phyloP scores from a whole-genome alignment of 2,797 vertebrate species.

The Thamnophis elegans region DNA sequence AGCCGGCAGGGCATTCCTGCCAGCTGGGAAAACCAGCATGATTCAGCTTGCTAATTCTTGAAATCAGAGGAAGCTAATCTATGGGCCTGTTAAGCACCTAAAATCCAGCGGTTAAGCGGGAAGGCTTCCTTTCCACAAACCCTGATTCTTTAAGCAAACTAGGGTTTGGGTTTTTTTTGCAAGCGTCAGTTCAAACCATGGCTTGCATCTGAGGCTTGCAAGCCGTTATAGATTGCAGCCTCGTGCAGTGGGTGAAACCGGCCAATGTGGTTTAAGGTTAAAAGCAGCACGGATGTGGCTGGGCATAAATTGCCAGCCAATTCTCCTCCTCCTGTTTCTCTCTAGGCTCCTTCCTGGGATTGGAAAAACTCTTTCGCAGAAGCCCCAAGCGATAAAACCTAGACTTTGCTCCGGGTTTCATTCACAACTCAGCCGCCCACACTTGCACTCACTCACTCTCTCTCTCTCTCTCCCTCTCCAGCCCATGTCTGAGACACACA shows the following conservation, averaged over 20 bases:
- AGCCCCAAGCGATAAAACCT: not conserved
- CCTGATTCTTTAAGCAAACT: not conserved
- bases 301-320: not conserved
- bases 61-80: not conserved
- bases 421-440: conserved; percentile 7
- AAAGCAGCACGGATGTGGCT: not conserved
- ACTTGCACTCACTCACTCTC: not conserved
- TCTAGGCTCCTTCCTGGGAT: not conserved
- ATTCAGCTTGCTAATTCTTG: not conserved
- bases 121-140: not conserved
- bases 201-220: not conserved
- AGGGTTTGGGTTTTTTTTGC: no score
- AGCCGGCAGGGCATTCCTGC: no score
- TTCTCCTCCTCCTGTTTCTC: not conserved
- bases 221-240: not conserved
- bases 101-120: not conserved
- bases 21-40: no score
- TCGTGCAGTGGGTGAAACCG: not conserved
- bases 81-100: not conserved
- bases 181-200: not conserved
- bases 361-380: not conserved
- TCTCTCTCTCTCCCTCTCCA: no score
- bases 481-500: not conserved
- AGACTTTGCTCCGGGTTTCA: not conserved
- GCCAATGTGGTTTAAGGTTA: not conserved